Evolutionary conservation across 1,140 invertebrate species (phyloP).

Genomic region (Bombus impatiens): DNA sequence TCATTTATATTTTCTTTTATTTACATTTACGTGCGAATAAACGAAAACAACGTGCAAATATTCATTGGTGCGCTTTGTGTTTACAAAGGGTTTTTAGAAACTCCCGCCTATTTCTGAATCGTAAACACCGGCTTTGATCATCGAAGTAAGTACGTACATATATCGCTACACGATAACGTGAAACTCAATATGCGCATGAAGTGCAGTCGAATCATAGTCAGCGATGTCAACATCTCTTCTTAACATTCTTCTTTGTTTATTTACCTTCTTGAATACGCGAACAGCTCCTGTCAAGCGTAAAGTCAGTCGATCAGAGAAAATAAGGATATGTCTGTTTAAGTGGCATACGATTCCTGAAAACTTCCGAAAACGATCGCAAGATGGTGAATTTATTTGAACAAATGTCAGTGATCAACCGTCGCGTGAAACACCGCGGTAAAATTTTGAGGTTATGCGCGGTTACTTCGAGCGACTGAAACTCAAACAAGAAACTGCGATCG

Average conservation of each 20-base stretch:
- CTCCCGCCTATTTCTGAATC: constrained; percentile 4
- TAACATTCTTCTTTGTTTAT: neutral
- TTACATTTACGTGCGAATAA: neutral
- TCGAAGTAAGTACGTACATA: neutral
- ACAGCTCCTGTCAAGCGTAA: neutral
- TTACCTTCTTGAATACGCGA: neutral
- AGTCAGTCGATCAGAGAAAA: neutral
- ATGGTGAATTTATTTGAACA: neutral
- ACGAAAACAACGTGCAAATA: neutral
- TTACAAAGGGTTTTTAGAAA: neutral
- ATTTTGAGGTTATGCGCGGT: neutral
- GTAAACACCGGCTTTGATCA: neutral
- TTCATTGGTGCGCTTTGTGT: neutral
- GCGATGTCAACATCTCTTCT: neutral
- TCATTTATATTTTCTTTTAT: neutral
- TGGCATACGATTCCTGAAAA: neutral
- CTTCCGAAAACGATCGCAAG: neutral
- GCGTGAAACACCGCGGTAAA: neutral
- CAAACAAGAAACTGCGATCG: neutral
- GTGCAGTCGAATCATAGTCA: neutral
- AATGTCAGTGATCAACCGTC: neutral
- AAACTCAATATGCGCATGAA: neutral
- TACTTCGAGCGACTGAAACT: neutral
- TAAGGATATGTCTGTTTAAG: neutral
- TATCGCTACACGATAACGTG: constrained; percentile 1